Evolutionary conservation across 2,113 vertebrate genomes (phyloP).

Genomic region (Mellivora capensis): DNA sequence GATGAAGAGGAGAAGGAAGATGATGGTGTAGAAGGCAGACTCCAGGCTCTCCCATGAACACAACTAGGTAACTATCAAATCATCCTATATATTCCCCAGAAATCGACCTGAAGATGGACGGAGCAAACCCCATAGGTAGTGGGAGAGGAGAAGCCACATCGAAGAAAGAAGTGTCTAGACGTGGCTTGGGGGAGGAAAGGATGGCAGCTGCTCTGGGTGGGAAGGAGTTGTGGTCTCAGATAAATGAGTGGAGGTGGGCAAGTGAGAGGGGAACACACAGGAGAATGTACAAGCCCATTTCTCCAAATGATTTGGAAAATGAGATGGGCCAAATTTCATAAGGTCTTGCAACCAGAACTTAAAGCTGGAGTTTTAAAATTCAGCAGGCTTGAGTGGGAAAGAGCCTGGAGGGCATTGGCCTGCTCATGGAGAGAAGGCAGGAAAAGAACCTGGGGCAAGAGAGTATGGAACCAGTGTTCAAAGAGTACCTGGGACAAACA

Average conservation of each 20-base stretch:
- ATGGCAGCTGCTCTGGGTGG: too few species aligned
- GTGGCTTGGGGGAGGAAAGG: background rate
- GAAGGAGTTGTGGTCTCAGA: background rate
- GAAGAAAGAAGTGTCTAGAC: background rate
- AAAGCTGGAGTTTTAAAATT: too few species aligned
- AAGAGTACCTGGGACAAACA: background rate
- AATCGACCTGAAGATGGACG: background rate
- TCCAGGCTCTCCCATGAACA: background rate
- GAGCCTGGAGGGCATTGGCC: too few species aligned
- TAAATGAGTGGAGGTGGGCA: too few species aligned
- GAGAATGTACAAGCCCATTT: background rate
- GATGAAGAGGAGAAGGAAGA: background rate
- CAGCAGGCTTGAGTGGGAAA: too few species aligned
- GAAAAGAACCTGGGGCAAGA: too few species aligned
- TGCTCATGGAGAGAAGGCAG: too few species aligned
- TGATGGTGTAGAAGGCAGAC: background rate
- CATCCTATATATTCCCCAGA: background rate
- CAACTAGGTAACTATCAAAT: background rate
- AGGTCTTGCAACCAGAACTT: too few species aligned
- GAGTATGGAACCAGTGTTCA: too few species aligned
- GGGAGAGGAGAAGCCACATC: background rate
- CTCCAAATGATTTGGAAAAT: background rate
- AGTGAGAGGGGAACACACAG: too few species aligned
- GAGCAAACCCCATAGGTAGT: background rate
- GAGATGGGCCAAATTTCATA: too few species aligned